A percentile compares a stretch with the other conserved stretches of the same genome.
Conservation (phyloP, 2,113 vertebrate genomes). For the Aramus guarauna region DNA sequence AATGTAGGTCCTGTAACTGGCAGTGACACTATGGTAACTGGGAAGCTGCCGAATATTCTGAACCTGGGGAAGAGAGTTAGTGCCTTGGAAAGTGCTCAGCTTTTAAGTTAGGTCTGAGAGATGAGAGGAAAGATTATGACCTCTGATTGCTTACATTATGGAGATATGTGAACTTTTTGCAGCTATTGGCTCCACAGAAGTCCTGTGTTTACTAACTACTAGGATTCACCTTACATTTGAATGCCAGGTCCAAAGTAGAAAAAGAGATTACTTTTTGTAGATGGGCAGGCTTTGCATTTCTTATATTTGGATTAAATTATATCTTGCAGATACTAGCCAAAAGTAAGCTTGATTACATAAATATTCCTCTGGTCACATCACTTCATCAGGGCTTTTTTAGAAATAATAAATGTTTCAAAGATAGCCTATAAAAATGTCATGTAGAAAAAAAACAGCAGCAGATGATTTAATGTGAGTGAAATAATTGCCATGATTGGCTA, state of each 20-base stretch:
- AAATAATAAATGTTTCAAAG: constrained; percentile 14
- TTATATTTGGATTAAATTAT: not conserved
- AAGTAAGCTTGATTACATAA: constrained; percentile 1
- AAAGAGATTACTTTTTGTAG: not conserved
- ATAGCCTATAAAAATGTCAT: not conserved
- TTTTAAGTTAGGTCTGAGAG: not conserved
- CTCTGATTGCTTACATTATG: not conserved
- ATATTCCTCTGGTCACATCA: not conserved
- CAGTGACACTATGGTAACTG: not conserved
- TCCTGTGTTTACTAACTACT: not conserved
- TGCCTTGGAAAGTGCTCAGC: not conserved
- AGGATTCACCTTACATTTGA: not conserved
- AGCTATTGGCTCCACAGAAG: not conserved
- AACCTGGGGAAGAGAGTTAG: not conserved
- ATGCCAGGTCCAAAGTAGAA: not conserved
- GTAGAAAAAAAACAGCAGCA: not conserved
- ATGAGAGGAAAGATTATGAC: not conserved
- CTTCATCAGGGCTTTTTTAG: not conserved
- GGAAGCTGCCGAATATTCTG: too few species aligned
- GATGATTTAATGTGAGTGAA: constrained; percentile 18
- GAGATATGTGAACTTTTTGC: not conserved
- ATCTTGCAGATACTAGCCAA: not conserved
- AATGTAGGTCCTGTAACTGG: not conserved
- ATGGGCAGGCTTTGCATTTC: not conserved
- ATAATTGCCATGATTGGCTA: not conserved